phyloP scores from a whole-genome alignment of 1,140 invertebrate genomes.

The Drosophila sproati region DNA sequence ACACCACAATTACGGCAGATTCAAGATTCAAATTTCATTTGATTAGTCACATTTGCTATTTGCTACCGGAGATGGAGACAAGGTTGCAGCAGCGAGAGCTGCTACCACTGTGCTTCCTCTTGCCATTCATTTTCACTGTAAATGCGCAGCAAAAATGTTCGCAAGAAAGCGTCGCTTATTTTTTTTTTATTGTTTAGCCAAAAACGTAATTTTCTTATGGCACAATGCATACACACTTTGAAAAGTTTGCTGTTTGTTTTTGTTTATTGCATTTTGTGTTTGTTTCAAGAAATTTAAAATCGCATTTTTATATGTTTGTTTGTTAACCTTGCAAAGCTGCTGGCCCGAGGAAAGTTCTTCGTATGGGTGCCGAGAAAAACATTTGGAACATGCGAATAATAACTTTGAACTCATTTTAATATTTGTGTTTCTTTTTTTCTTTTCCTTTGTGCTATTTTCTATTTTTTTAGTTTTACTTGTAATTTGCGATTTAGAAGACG shows the following conservation, averaged over 20 bases:
- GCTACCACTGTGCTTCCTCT: slow-evolving; percentile 55
- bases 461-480: slow-evolving; percentile 39
- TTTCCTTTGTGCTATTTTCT: slow-evolving; percentile 32
- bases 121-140: slow-evolving; percentile 55
- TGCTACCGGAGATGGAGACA: not conserved
- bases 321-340: slow-evolving; percentile 96
- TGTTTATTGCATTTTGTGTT: slow-evolving; percentile 59
- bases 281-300: slow-evolving; percentile 29
- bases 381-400: slow-evolving; percentile 97
- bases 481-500: slow-evolving; percentile 59
- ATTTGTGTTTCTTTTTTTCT: slow-evolving; percentile 50
- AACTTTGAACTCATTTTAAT: slow-evolving; percentile 85
- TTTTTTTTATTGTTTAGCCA: slow-evolving; percentile 48
- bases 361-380: slow-evolving; percentile 97
- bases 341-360: slow-evolving; percentile 97
- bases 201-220: slow-evolving; percentile 37
- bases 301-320: slow-evolving; percentile 55
- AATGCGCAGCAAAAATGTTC: slow-evolving; percentile 74
- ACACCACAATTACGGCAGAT: slow-evolving; percentile 1
- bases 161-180: slow-evolving; percentile 53
- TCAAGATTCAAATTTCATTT: slow-evolving; percentile 50
- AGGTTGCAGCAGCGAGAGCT: not conserved
- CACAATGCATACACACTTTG: slow-evolving; percentile 43
- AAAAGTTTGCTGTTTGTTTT: slow-evolving; percentile 33
- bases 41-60: slow-evolving; percentile 51